phyloP scores from a whole-genome alignment of 2,797 vertebrate genomes.

The Bovichtus variegatus region DNA sequence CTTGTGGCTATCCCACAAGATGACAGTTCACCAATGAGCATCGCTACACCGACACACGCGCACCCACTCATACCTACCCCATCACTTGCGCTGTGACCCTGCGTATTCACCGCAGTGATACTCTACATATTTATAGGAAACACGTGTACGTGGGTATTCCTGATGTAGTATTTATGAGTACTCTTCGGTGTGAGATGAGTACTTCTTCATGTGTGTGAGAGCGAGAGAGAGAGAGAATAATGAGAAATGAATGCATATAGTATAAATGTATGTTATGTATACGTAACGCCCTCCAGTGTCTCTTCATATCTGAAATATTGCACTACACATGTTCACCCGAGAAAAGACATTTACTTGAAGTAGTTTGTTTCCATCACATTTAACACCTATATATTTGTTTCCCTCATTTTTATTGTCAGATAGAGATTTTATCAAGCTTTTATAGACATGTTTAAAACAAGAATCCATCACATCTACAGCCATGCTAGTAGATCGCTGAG shows the following conservation, averaged over 20 bases:
- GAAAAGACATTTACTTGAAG: background rate
- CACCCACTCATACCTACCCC: slow-evolving; percentile 3
- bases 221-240: background rate
- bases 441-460: too few species aligned
- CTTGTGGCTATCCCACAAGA: background rate
- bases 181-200: slow-evolving; percentile 18
- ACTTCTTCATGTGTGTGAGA: slow-evolving; percentile 5
- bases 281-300: too few species aligned
- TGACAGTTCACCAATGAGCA: background rate
- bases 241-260: background rate
- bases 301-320: background rate
- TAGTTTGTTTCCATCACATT: background rate
- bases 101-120: slow-evolving; percentile 15
- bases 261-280: background rate
- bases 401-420: background rate
- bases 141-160: slow-evolving; percentile 26
- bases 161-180: slow-evolving; percentile 56
- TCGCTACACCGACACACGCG: slow-evolving; percentile 6
- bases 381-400: background rate
- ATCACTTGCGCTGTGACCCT: slow-evolving; percentile 21
- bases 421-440: background rate
- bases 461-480: background rate
- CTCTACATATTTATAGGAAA: slow-evolving; percentile 52
- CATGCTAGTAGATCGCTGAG: background rate
- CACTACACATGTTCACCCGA: background rate